These are phyloP conservation scores for Aphelinus atriplicis DNA, from an alignment of 1,140 invertebrate species.

Conservation along the genomic window DNA sequence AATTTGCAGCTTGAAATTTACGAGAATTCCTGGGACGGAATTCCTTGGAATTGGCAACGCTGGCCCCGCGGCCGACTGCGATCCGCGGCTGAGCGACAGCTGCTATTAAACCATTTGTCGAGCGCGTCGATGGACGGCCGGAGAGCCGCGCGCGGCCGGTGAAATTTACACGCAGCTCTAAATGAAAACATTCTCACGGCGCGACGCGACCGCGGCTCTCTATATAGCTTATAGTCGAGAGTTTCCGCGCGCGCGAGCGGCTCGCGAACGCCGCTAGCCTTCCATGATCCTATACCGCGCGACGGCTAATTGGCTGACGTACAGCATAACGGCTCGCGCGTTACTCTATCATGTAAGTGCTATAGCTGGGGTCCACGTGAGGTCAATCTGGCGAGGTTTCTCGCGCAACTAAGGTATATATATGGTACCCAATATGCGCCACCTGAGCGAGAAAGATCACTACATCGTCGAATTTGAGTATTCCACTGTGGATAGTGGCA, in stretches of 20 bases:
- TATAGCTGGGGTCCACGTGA: too few species aligned
- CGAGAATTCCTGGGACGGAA: not conserved
- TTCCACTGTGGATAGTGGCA: too few species aligned
- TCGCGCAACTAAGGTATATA: too few species aligned
- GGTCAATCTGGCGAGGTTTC: too few species aligned
- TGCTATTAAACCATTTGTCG: conserved; percentile 4
- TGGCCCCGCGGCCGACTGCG: not conserved
- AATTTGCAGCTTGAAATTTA: conserved; percentile 9
- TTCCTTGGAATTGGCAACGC: not conserved
- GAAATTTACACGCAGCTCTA: too few species aligned
- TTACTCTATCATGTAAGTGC: not conserved
- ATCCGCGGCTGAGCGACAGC: not conserved
- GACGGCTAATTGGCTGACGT: conserved; percentile 9
- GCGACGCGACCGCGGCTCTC: not conserved
- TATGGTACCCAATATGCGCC: too few species aligned
- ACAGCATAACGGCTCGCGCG: not conserved
- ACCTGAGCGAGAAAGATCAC: too few species aligned
- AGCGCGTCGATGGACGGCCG: not conserved
- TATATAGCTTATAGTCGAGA: not conserved
- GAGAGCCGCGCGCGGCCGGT: not conserved
- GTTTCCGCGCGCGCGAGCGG: conserved; percentile 12
- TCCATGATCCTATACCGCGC: not conserved
- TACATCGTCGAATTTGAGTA: too few species aligned
- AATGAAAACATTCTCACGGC: conserved; percentile 27
- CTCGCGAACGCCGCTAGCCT: conserved; percentile 16